Evolutionary conservation across 1,140 invertebrate genomes (phyloP), one percentile per base, ranked within the genome.

Genomic region (Magallana gigas): DNA sequence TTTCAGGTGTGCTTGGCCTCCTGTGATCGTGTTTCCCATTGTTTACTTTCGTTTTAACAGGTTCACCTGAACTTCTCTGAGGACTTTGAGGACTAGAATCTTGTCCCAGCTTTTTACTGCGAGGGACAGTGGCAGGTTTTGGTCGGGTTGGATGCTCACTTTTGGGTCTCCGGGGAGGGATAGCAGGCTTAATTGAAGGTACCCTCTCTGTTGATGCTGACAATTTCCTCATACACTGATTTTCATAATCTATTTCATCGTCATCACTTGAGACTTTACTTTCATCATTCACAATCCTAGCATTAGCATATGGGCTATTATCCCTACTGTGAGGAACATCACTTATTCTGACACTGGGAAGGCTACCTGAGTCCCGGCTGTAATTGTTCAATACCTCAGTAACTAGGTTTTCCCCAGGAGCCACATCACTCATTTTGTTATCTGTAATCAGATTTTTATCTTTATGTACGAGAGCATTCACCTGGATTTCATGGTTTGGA

Each of bases 401-500:
- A 4, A 76, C 68, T 83, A 57, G 48, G 81, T 83, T 83, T 57
- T 83, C 81, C 57, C 48, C 57, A n/a, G 12, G n/a, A 57, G 36
- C 36, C n/a, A 18, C 48, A 83, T 58, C 81, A 83, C 81, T 83
- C 18, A 56, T 9, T n/a, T 83, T 57, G 14, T 83, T 83, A 83
- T 83, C 81, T 8, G 14, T 57, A 57, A 4, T 57, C 18, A 57
- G 48, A 83, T 83, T n/a, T 57, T 83, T 18, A 83, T 83, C 48
- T 57, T 14, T 48, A 29, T 58, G 23, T 29, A 62, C 83, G 14
- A 62, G n/a, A 12, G 83, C 56, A 60, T 84, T 84, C 7, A 84
- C 58, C 83, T 84, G 83, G 57, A 84, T 84, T 84, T 84, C 83
- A 58, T 84, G 83, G 29, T 84, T 84, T 57, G 59, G 57, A 58